Evolutionary conservation across 2,113 vertebrate genomes (phyloP), one percentile per base, ranked within the genome.

Genomic region (Rhinogobius similis): DNA sequence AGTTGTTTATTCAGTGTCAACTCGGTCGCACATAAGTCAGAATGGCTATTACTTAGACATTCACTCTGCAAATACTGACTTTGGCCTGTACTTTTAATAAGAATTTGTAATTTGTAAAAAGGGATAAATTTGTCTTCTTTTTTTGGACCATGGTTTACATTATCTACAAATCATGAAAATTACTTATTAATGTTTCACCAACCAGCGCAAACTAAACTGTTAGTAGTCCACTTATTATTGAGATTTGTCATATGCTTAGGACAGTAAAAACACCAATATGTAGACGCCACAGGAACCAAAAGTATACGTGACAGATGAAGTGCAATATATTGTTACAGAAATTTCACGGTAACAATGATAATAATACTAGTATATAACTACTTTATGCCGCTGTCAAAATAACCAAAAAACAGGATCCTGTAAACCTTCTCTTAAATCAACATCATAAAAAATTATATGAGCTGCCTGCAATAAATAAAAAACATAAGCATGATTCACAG

Each of bases 1-100:
- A 23, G 61, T 16, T 66, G 44, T 76, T 68, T 74, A 56, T 61
- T 76, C 63, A 46, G n/a, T 62, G 48, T 48, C 59, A 50, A 46
- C 2, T 29, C 29, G 36, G 52, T 23, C 27, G 59, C 12, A 27
- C 21, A 58, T 53, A 14, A 20, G 10, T 70, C 63, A 74, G 12
- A 27, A 8, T 36, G 41, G 27, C 36, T 13, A 36, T 71, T 29
- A 43, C 9, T 53, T 62, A 41, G 62, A 50, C 32, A 39, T 72
- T 76, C 39, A 64, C 50, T 59, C 62, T 14, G 62, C 50, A 55
- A 41, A 56, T 41, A 4, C 26, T 55, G 38, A 65, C 65, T 70
- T 20, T 24, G 50, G 50, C 18, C 4, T 18, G 26, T 50, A 65
- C 68, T 32, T 44, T 69, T 21, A 61, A 23, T 18, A 41, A 26